Percentiles rank a stretch among this genome's conserved stretches.
Conservation (phyloP, 2,888 invertebrate genomes). For the Heteropelma amictum region DNA sequence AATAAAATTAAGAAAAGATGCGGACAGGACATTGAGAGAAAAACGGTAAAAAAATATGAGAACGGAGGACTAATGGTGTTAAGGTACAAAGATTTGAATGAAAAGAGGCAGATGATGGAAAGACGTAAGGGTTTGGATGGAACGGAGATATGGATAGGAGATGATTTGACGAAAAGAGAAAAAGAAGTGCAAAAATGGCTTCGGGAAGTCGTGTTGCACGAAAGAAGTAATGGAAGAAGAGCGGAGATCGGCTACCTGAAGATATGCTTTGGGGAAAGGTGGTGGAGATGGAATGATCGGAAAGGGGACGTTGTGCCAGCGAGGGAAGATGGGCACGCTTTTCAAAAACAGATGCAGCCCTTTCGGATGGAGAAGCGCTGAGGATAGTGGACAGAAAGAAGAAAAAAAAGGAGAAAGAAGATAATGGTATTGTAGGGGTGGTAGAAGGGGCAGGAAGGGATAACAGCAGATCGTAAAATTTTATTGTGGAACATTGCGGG, state of each 20-base stretch:
- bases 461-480: too few species aligned
- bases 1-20: too few species aligned
- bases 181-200: constrained; percentile 22
- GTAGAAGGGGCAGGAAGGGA: constrained; percentile 21
- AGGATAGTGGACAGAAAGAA: too few species aligned
- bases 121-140: constrained; percentile 12
- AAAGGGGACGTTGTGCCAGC: not conserved
- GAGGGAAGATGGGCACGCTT: not conserved
- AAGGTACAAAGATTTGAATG: not conserved
- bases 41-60: too few species aligned
- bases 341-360: not conserved
- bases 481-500: too few species aligned
- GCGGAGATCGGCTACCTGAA: constrained; percentile 2
- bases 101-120: not conserved
- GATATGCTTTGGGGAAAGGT: not conserved
- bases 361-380: not conserved
- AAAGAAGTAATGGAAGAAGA: not conserved
- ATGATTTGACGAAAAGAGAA: constrained; percentile 31
- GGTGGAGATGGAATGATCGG: constrained; percentile 27
- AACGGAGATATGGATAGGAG: not conserved
- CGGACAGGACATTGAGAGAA: too few species aligned
- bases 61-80: too few species aligned
- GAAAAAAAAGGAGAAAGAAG: not conserved
- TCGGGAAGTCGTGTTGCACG: not conserved
- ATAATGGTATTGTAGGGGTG: constrained; percentile 17